A percentile compares a stretch with the other conserved stretches of the same genome.
phyloP scores from a whole-genome alignment of 1,140 invertebrate genomes.

The Cepaea nemoralis region DNA sequence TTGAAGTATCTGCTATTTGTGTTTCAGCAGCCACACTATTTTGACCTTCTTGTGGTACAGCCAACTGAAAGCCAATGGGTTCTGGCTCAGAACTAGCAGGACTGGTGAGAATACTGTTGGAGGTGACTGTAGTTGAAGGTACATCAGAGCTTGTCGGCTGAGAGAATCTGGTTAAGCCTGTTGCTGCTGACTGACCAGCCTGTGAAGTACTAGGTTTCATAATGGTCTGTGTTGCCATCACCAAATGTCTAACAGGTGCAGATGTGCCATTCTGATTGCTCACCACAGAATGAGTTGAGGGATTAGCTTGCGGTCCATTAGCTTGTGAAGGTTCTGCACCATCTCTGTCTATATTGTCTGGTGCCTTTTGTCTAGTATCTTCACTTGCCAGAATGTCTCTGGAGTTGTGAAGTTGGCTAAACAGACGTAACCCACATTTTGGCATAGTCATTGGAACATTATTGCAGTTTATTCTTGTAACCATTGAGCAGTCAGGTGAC shows the following conservation, averaged over 20 bases:
- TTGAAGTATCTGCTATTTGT: background rate
- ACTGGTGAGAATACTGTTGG: background rate
- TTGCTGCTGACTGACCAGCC: background rate
- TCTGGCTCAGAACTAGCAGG: background rate
- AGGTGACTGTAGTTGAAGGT: background rate
- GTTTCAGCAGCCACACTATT: background rate
- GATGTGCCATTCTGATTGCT: background rate
- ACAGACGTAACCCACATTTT: background rate
- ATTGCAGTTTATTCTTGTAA: slow-evolving; percentile 29
- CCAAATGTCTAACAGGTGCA: background rate
- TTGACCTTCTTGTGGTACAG: background rate
- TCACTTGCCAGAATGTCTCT: slow-evolving; percentile 13
- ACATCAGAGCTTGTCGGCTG: background rate
- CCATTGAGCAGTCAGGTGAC: slow-evolving; percentile 43
- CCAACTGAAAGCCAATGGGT: background rate
- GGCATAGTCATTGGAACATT: slow-evolving; percentile 36
- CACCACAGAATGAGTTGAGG: background rate
- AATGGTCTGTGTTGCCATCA: background rate
- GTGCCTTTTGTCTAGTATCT: background rate
- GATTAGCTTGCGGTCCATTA: background rate
- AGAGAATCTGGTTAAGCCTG: background rate
- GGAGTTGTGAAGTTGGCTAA: slow-evolving; percentile 6
- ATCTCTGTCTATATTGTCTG: background rate
- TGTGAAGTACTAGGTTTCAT: background rate
- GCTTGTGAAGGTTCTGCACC: background rate